phyloP scores from a whole-genome alignment of 2,888 invertebrate genomes.

The Mactromeris polynyma region DNA sequence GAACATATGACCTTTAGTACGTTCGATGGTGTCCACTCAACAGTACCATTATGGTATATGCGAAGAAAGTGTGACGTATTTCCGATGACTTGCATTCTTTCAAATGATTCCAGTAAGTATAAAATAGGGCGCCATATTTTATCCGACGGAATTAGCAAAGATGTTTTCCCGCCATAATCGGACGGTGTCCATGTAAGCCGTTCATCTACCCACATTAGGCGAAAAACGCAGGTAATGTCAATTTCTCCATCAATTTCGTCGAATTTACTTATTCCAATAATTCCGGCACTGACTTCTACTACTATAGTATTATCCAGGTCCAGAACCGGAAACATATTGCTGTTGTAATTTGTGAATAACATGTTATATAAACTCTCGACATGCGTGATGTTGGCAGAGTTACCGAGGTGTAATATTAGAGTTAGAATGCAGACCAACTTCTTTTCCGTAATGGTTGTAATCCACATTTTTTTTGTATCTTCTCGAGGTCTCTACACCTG shows the following conservation, averaged over 20 bases:
- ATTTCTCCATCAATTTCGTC: slow-evolving; percentile 52
- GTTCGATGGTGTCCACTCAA: slow-evolving; percentile 34
- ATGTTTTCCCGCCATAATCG: slow-evolving; percentile 36
- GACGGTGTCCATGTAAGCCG: slow-evolving; percentile 48
- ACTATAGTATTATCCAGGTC: slow-evolving; percentile 17
- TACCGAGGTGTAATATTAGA: not conserved
- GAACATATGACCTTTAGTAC: slow-evolving; percentile 46
- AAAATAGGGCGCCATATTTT: slow-evolving; percentile 54
- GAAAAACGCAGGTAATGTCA: slow-evolving; percentile 17
- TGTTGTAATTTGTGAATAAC: slow-evolving; percentile 42
- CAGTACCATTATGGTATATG: slow-evolving; percentile 27
- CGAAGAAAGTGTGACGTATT: slow-evolving; percentile 2
- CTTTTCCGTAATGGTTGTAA: too few relatives aligned
- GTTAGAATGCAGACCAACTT: too few relatives aligned
- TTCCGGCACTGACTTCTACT: not conserved
- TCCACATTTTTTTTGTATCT: too few relatives aligned
- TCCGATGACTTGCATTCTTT: slow-evolving; percentile 28
- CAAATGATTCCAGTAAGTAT: slow-evolving; percentile 40
- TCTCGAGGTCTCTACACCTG: too few relatives aligned
- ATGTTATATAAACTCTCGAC: slow-evolving; percentile 19
- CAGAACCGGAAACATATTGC: slow-evolving; percentile 16
- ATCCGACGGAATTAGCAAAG: slow-evolving; percentile 16
- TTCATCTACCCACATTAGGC: slow-evolving; percentile 42
- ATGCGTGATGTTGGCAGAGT: slow-evolving; percentile 18
- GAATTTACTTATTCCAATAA: slow-evolving; percentile 52